Evolutionary conservation across 2,888 invertebrate species (phyloP), one percentile per base, ranked within the genome.

Genomic region (Orgyia antiqua): DNA sequence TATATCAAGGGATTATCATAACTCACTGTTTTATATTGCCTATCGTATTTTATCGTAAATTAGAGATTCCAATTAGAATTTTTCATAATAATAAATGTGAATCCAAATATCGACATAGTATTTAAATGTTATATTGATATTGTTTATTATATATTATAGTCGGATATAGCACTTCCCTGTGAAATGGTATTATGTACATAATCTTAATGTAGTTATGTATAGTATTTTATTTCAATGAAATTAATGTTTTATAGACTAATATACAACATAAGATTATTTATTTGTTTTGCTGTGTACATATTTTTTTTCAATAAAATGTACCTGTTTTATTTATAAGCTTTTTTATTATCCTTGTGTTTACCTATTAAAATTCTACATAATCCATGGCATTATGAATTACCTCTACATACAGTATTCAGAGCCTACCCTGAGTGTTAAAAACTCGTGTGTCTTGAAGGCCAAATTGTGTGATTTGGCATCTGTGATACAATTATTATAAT

Each of bases 201-300:
- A 70, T 75, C 70, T 71, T 78, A 79, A 60, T 68, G 73, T 83
- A 83, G 82, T 79, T 82, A 80, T 84, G 83, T 84, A 86, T 82
- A 84, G 79, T 79, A 83, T 82, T 82, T 82, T 84, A 86, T 84
- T 86, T 84, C 83, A 72, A 74, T 80, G 84, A 82, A 83, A 84
- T 84, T 83, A 84, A 84, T 86, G 86, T 84, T 86, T 84, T 84
- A 84, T 83, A 86, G 84, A 86, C 77, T 84, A 84, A 84, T 86
- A 84, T 84, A 86, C 83, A 80, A 82, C 48, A 78, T 86, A 86
- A 86, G 84, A 84, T 84, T 86, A 86, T 86, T 86, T 84, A 86
- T 86, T 86, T 84, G 84, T 86, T 86, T 84, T 86, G 83, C 83
- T 84, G 83, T 84, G 86, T 86, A 86, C 83, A 86, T 86, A 84